Conservation (phyloP, 2,797 vertebrate species). For the Podarcis siculus region DNA sequence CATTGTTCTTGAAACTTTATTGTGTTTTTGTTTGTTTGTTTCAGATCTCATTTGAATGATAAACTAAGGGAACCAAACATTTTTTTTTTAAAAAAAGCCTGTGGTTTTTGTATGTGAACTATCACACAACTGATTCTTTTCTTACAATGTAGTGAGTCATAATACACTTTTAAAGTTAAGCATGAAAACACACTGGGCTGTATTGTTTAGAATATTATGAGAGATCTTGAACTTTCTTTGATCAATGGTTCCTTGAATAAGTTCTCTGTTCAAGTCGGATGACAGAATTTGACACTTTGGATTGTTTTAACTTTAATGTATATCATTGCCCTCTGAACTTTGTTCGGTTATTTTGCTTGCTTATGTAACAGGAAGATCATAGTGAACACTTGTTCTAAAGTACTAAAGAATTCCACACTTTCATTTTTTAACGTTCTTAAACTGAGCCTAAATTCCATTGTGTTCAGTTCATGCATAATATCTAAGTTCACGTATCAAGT, state of each 20-base stretch:
- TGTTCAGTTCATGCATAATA: neutral
- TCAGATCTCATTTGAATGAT: neutral
- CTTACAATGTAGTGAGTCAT: constrained; percentile 36
- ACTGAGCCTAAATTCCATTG: neutral
- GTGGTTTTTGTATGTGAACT: constrained; percentile 12
- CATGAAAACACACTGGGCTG: constrained; percentile 23
- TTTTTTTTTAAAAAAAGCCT: neutral
- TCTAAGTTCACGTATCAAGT: neutral
- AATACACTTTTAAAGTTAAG: constrained; percentile 19
- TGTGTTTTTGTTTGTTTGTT: constrained; percentile 4
- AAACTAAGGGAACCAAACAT: neutral
- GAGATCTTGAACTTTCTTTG: constrained; percentile 12
- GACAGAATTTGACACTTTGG: neutral
- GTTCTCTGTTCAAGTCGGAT: neutral
- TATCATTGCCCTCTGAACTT: neutral
- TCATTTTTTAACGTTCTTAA: neutral
- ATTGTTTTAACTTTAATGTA: neutral
- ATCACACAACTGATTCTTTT: neutral
- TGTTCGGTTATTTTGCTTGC: neutral
- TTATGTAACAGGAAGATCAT: neutral
- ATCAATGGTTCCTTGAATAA: constrained; percentile 47
- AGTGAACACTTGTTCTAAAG: neutral
- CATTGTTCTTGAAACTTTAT: constrained; percentile 2
- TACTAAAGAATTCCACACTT: neutral
- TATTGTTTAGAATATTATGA: neutral